Base-by-base conservation (phyloP, 2,797 vertebrate genomes). In the Crypturellus tataupa region DNA sequence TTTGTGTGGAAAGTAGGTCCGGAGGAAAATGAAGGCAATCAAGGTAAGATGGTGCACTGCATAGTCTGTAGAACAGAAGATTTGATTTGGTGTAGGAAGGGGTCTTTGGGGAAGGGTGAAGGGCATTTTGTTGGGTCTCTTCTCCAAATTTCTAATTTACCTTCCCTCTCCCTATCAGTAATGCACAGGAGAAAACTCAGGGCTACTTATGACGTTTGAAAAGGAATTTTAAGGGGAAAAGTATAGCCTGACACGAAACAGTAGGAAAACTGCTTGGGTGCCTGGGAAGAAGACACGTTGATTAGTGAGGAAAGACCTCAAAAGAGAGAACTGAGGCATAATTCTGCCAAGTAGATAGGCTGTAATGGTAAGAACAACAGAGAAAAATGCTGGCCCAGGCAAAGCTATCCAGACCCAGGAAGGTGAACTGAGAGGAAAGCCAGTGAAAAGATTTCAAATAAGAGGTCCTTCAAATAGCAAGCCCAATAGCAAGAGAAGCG, bases 251-350 rank as follows among this genome's bases (percentile, higher is more conserved):
- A 82, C 25, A 9, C 46, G 93, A 55, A 88, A 68, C 47, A 94
- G 76, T 42, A 76, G 64, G 81, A 90, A 94, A 70, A 25, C 70
- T 94, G 37, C 85, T 87, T 56, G 17, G 7, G 24, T 53, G 85
- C 51, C 87, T 87, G 65, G 44, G 73, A 84, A 91, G 62, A 81
- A 79, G 69, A 44, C 9, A 19, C 10, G 65, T 53, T 63, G 58
- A 69, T 93, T 77, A 85, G 62, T 94, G 83, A 83, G 58, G 85
- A 76, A 95, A 81, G 68, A 87, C 25, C 70, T 89, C 60, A 93
- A 82, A 85, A 85, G 37, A 31, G 85, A 87, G 95, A 95, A 92
- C 24, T 73, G 55, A 71, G 44, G 35, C 72, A 29, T 33, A 76
- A 2, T 89, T 91, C 93, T 95, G 75, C 77, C 51, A 75, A 39